Base-by-base conservation (phyloP, 1,140 invertebrate genomes). In the Ceratina calcarata region DNA sequence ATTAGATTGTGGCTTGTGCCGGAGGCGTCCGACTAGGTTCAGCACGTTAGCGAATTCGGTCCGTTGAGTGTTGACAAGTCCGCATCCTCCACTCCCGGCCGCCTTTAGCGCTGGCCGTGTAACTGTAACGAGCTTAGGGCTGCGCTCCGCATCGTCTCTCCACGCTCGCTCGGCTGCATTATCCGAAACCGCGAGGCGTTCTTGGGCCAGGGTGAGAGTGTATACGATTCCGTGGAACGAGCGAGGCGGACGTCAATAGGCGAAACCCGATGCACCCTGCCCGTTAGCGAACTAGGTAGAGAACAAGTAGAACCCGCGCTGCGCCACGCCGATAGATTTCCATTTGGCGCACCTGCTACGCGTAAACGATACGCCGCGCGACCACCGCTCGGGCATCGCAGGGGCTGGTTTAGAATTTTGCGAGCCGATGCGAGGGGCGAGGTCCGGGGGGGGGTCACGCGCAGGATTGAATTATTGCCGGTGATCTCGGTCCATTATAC, bases 1-100 rank as follows among this genome's bases (percentile, higher is more conserved):
- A 91, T 91, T 90, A 90, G 88, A 91, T 91, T 91, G 90, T 79
- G 89, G 90, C 84, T 86, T 89, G 90, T 90, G 87, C 85, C 87
- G 67, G 84, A 88, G 89, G 85, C 87, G 83, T 89, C 86, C 83
- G 86, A 88, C 85, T 88, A 89, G 85, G 87, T 89, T 89, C 88
- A 90, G 86, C 88, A 83, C 89, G 89, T 91, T 90, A 90, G 89
- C 85, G 86, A 89, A 90, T 90, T 89, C 88, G 82, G 88, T 90
- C 74, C 81, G 87, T 90, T 90, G 89, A 90, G 88, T 87, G 90
- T 90, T 90, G 90, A 90, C 90, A 89, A 90, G 87, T 91, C 88
- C 86, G 78, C 88, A 90, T 90, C 85, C 88, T 89, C 87, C 82
- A 79, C 78, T 78, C 68, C 71, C 69, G 15, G 67, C 53, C 86